phyloP scores from a whole-genome alignment of 2,888 invertebrate species.

The Ischnura elegans region DNA sequence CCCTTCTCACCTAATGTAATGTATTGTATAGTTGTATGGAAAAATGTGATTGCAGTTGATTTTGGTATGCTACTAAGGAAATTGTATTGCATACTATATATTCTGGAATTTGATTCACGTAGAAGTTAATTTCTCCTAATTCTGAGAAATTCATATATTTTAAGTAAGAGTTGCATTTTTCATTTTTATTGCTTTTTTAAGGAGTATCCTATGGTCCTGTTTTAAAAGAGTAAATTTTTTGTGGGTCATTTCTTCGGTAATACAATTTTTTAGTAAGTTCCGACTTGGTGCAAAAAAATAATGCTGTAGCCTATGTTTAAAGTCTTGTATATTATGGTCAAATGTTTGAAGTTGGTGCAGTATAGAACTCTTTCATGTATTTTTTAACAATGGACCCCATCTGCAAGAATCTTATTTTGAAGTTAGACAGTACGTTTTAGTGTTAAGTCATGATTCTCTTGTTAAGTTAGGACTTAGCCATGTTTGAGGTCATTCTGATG shows the following conservation, averaged over 20 bases:
- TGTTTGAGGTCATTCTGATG: neutral
- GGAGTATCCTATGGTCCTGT: neutral
- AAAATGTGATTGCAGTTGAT: constrained; percentile 1
- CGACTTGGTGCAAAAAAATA: neutral
- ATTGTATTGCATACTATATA: neutral
- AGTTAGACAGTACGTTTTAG: neutral
- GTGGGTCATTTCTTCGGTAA: neutral
- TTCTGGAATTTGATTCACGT: neutral
- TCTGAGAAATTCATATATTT: neutral
- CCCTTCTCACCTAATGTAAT: constrained; percentile 29
- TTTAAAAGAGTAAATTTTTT: neutral
- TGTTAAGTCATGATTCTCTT: neutral
- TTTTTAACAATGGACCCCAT: neutral
- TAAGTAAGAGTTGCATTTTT: neutral
- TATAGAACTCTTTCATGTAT: neutral
- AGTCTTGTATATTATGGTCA: neutral
- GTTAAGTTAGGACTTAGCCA: neutral
- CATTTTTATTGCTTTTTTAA: neutral
- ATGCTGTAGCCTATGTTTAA: neutral
- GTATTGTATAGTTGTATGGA: neutral
- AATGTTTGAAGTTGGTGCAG: neutral
- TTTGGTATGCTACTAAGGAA: neutral
- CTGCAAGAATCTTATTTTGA: neutral
- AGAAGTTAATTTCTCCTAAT: neutral
- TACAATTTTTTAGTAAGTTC: neutral